Evolutionary conservation across 2,797 vertebrate species (phyloP).

Genomic region (Falco berigora): DNA sequence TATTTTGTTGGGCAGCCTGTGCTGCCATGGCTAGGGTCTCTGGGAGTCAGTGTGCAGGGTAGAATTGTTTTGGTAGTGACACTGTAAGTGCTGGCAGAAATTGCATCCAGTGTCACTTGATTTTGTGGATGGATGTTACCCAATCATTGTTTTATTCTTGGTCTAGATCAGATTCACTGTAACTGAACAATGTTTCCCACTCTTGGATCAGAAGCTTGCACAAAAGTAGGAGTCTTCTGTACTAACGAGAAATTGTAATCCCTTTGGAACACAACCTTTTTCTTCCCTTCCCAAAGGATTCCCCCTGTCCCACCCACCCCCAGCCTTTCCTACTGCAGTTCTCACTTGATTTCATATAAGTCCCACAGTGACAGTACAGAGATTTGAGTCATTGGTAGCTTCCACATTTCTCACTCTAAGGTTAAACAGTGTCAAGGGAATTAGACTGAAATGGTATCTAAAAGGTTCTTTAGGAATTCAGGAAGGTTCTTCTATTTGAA

Average conservation of each 20-base stretch:
- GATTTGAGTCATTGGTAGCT: neutral
- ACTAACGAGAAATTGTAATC: neutral
- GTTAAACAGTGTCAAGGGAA: neutral
- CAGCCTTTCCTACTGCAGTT: neutral
- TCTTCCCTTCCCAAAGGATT: neutral
- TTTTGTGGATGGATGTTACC: neutral
- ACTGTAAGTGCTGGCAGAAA: neutral
- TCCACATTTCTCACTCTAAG: neutral
- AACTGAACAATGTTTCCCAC: neutral
- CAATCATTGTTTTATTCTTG: neutral
- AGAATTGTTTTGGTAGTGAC: neutral
- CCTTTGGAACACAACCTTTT: neutral
- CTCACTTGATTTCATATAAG: neutral
- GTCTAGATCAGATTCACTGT: neutral
- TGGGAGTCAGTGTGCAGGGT: neutral
- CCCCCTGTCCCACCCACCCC: neutral
- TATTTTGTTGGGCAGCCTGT: neutral
- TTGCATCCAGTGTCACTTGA: rapidly evolving
- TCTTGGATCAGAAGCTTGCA: neutral
- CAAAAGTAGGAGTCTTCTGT: neutral
- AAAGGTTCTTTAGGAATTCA: neutral
- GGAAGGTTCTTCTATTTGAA: neutral
- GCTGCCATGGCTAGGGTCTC: neutral
- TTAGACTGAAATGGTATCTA: neutral
- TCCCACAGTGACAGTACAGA: neutral